Evolutionary conservation across 2,113 vertebrate species (phyloP).

Genomic region (Microcebus murinus): DNA sequence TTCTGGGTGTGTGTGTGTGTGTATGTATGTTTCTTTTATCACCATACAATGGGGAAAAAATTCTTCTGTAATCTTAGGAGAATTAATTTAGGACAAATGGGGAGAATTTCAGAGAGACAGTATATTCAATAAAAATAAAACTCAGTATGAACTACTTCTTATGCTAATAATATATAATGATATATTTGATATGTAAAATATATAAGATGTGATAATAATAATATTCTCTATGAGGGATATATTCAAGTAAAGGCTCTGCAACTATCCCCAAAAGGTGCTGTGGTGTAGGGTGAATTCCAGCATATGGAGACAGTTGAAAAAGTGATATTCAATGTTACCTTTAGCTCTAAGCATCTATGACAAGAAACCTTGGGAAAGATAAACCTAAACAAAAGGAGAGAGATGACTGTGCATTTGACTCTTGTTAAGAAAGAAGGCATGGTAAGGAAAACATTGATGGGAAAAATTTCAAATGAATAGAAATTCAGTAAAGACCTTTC

Average conservation of each 20-base stretch:
- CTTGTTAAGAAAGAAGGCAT: not conserved
- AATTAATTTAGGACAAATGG: not conserved
- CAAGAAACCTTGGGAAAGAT: not conserved
- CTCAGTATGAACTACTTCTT: not conserved
- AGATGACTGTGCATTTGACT: not conserved
- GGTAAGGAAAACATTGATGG: not conserved
- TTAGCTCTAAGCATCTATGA: not conserved
- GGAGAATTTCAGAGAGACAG: not conserved
- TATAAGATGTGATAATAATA: not conserved
- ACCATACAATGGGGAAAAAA: not conserved
- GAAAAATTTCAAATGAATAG: not conserved
- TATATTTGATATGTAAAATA: too few relatives aligned
- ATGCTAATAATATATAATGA: not conserved
- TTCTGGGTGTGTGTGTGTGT: not conserved
- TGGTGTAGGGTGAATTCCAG: not conserved
- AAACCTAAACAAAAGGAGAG: not conserved
- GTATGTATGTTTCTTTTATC: not conserved
- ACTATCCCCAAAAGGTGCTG: not conserved
- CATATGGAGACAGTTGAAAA: not conserved
- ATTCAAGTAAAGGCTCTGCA: not conserved
- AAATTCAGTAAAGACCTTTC: not conserved
- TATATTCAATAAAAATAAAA: not conserved
- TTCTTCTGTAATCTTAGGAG: not conserved
- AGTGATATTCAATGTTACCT: not conserved
- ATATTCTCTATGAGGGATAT: not conserved